A percentile compares a stretch with the other conserved stretches of the same genome.
These are phyloP conservation scores for Oxyura jamaicensis DNA, from an alignment of 2,113 vertebrate genomes.

Conservation along the genomic window DNA sequence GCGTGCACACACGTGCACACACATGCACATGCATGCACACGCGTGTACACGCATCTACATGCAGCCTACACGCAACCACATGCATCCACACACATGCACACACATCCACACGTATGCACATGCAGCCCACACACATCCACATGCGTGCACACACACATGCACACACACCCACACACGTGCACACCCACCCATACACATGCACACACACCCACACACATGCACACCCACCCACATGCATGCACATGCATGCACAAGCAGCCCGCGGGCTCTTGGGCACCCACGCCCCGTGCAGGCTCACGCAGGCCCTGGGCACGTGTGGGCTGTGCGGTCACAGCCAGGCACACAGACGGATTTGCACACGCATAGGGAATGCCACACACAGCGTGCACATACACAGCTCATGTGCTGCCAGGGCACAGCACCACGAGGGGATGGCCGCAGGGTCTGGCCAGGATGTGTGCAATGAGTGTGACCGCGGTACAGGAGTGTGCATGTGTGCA, in stretches of 20 bases:
- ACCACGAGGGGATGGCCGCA: rapidly evolving
- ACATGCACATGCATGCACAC: background rate
- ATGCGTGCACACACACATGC: too few relatives aligned
- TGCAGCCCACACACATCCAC: background rate
- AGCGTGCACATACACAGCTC: rapidly evolving
- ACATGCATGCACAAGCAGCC: too few relatives aligned
- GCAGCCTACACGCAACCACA: background rate
- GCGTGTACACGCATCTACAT: background rate
- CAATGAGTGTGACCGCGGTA: background rate
- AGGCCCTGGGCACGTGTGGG: rapidly evolving
- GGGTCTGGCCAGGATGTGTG: rapidly evolving
- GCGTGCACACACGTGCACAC: too few relatives aligned
- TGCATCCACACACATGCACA: too few relatives aligned
- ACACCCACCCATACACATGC: too few relatives aligned
- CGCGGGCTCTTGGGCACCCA: background rate
- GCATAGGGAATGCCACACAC: rapidly evolving
- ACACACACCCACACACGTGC: too few relatives aligned
- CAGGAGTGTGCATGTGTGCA: background rate
- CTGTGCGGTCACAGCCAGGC: rapidly evolving
- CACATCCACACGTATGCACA: background rate
- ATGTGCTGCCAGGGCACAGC: background rate
- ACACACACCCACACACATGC: too few relatives aligned
- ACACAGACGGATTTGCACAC: rapidly evolving
- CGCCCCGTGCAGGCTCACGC: background rate
- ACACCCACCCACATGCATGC: too few relatives aligned